A percentile compares a stretch with the other conserved stretches of the same genome.
These are phyloP conservation scores for Neoascia interrupta DNA, from an alignment of 2,888 invertebrate genomes.

Conservation along the genomic window DNA sequence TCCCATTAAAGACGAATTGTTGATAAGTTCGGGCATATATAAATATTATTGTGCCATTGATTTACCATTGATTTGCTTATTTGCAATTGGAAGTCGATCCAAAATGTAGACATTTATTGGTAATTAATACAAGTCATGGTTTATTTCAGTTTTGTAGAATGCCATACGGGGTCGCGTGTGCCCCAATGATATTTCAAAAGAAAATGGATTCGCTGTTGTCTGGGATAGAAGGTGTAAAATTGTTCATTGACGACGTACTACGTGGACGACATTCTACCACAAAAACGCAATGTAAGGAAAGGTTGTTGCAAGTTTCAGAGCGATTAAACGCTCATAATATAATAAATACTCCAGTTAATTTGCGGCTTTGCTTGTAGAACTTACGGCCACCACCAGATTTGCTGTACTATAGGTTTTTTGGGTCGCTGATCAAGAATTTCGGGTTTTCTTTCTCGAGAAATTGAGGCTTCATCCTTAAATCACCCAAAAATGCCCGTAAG, in stretches of 20 bases:
- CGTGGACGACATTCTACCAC: conserved; percentile 18
- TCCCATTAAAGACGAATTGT: conserved; percentile 17
- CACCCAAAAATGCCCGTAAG: too few species aligned
- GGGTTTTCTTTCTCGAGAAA: too few species aligned
- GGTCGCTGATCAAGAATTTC: too few species aligned
- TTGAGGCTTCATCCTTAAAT: too few species aligned
- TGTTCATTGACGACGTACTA: conserved; percentile 51
- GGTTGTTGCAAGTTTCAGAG: not conserved
- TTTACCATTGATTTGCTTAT: conserved; percentile 11
- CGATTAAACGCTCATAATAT: conserved; percentile 2
- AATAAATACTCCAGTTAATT: too few species aligned
- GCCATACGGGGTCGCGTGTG: conserved; percentile 38
- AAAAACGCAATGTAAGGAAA: not conserved
- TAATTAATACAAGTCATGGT: conserved; percentile 31
- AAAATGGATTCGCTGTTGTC: conserved; percentile 37
- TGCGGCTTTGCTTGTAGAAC: too few species aligned
- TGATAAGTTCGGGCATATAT: conserved; percentile 12
- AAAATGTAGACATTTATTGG: conserved; percentile 13
- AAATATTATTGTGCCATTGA: conserved; percentile 41
- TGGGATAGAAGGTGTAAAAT: conserved; percentile 17
- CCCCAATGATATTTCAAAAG: conserved; percentile 51
- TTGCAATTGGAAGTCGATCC: conserved; percentile 29
- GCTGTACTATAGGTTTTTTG: too few species aligned
- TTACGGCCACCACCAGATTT: too few species aligned
- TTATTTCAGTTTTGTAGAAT: conserved; percentile 38